Evolutionary conservation across 2,888 invertebrate genomes (phyloP).

Genomic region (Andrena haemorrhoa): DNA sequence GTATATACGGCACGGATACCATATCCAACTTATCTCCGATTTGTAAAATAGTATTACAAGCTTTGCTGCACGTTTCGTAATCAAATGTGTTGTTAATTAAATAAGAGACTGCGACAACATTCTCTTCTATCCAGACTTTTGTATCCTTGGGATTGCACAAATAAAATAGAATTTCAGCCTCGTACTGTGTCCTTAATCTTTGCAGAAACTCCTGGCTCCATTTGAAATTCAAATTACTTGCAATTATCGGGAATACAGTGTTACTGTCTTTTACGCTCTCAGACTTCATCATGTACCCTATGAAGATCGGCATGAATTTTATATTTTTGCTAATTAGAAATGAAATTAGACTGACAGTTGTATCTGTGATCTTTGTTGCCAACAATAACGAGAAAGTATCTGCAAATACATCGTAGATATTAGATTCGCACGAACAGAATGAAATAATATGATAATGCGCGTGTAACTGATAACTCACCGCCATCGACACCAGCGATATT

Average conservation of each 20-base stretch:
- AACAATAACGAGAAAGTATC: slow-evolving; percentile 73
- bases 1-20: slow-evolving; percentile 74
- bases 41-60: slow-evolving; percentile 75
- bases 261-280: slow-evolving; percentile 87
- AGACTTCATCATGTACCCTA: slow-evolving; percentile 84
- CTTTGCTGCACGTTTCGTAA: slow-evolving; percentile 66
- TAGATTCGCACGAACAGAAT: slow-evolving; percentile 16
- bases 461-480: slow-evolving; percentile 84
- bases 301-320: slow-evolving; percentile 85
- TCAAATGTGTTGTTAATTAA: slow-evolving; percentile 85
- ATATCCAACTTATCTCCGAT: slow-evolving; percentile 80
- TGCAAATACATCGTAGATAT: slow-evolving; percentile 58
- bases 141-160: slow-evolving; percentile 69
- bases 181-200: slow-evolving; percentile 87
- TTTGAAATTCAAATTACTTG: slow-evolving; percentile 83
- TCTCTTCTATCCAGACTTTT: slow-evolving; percentile 82
- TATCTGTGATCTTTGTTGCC: slow-evolving; percentile 59
- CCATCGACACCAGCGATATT: slow-evolving; percentile 85
- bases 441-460: slow-evolving; percentile 2
- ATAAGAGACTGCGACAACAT: slow-evolving; percentile 87
- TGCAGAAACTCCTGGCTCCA: slow-evolving; percentile 85
- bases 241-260: slow-evolving; percentile 87
- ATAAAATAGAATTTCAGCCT: slow-evolving; percentile 87
- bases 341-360: slow-evolving; percentile 87
- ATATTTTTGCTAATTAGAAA: slow-evolving; percentile 87